phyloP scores from a whole-genome alignment of 2,888 invertebrate genomes.

The Selenia dentaria region DNA sequence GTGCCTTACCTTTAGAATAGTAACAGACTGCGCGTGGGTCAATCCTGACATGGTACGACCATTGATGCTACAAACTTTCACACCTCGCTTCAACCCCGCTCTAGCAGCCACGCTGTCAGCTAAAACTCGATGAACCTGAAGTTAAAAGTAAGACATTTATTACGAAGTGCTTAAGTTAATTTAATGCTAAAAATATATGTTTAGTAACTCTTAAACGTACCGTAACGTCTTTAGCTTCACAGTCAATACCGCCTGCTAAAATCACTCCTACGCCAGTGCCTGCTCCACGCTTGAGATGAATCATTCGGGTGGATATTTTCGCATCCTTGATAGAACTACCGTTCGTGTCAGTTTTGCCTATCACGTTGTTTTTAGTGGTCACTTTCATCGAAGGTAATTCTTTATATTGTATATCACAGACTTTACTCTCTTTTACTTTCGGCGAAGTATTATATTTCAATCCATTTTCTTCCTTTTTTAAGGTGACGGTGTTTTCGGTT shows the following conservation, averaged over 20 bases:
- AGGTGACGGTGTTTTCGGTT: conserved; percentile 30
- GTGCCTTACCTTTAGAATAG: conserved; percentile 94
- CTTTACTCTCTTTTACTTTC: conserved; percentile 36
- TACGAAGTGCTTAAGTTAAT: conserved; percentile 7
- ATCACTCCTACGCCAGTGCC: conserved; percentile 92
- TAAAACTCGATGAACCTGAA: conserved; percentile 93
- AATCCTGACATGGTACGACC: conserved; percentile 92
- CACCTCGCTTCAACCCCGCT: conserved; percentile 95
- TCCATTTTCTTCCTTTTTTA: conserved; percentile 43
- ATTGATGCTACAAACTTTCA: conserved; percentile 95
- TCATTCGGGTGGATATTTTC: conserved; percentile 54
- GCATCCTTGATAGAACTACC: conserved; percentile 39
- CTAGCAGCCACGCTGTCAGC: conserved; percentile 94
- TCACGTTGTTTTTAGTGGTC: conserved; percentile 34
- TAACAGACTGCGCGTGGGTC: conserved; percentile 94
- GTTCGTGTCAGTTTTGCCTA: conserved; percentile 39
- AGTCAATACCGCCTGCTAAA: conserved; percentile 94
- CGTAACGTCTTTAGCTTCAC: conserved; percentile 96
- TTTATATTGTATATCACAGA: conserved; percentile 32
- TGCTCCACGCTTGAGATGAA: conserved; percentile 66
- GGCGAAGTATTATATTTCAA: conserved; percentile 38
- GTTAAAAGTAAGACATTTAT: conserved; percentile 4
- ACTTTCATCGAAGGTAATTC: conserved; percentile 37
- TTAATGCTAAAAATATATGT: too few relatives aligned
- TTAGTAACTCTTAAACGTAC: conserved; percentile 74